Base-by-base conservation (phyloP, 2,113 vertebrate genomes). In the Archocentrus centrarchus region DNA sequence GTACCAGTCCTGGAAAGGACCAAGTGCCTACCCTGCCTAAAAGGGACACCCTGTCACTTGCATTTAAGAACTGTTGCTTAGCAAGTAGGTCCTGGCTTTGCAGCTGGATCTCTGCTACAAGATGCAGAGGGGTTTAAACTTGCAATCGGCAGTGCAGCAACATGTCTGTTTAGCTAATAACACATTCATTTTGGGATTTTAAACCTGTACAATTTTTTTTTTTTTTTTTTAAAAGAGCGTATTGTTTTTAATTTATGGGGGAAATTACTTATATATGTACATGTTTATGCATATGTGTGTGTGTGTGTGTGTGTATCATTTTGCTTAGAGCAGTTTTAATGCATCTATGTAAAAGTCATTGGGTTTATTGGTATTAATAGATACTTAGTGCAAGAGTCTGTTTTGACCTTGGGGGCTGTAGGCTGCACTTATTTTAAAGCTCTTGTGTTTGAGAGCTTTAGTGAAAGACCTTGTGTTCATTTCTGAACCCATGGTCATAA, bases 1-100 rank as follows among this genome's bases (percentile, higher is more conserved):
- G 86, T 37, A 75, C 62, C 66, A 77, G 77, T 60, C 64, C 79
- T 90, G 86, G 75, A 86, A 80, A 81, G 24, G 63, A 53, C n/a
- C 3, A 24, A 4, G 15, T 35, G 77, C 57, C 20, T 15, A 59
- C 63, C 61, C 77, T 77, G 83, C 90, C 86, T 27, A 90, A 85
- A 84, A 80, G 30, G 44, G 80, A 66, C 24, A 68, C 41, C 39
- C 85, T 64, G 64, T 81, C 37, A 22, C 30, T 83, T 75, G 73
- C 62, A 73, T 57, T 24, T 62, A 77, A 87, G 64, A 76, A 44
- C 18, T 80, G 75, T 68, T 70, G 27, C 66, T 90, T 75, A 76
- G 60, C 66, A 79, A 77, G 76, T 13, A 66, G 50, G 53, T 84
- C 41, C 18, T 85, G 20, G 17, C 64, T 86, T 64, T 90, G 18